phyloP scores from a whole-genome alignment of 2,888 invertebrate genomes.

The Eremobia ochroleuca region DNA sequence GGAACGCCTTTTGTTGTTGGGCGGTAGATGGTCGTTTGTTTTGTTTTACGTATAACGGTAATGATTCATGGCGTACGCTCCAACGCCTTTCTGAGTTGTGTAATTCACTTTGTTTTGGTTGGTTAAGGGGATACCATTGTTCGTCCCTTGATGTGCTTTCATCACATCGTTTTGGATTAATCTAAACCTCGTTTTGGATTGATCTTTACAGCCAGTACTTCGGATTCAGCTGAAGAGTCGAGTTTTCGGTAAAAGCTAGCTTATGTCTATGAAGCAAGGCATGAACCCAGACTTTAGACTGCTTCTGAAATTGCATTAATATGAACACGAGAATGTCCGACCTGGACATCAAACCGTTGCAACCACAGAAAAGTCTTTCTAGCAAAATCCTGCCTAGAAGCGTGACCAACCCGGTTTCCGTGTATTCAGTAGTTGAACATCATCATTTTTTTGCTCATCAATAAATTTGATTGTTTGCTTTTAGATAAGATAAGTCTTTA shows the following conservation, averaged over 20 bases:
- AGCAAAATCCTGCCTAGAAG: too few species aligned
- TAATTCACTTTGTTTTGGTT: constrained; percentile 53
- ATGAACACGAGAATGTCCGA: too few species aligned
- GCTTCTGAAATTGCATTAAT: too few species aligned
- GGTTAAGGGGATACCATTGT: constrained; percentile 11
- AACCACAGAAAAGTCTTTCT: too few species aligned
- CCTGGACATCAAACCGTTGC: too few species aligned
- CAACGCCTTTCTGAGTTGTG: constrained; percentile 46
- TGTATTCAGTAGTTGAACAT: too few species aligned
- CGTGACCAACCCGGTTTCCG: too few species aligned
- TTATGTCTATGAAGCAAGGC: neutral
- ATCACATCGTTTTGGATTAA: constrained; percentile 1
- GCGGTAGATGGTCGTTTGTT: constrained; percentile 76
- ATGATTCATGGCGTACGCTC: constrained; percentile 75
- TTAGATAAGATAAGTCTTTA: too few species aligned
- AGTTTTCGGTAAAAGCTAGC: neutral
- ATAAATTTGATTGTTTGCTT: too few species aligned
- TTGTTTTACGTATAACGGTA: constrained; percentile 72
- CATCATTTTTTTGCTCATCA: too few species aligned
- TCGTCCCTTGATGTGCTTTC: neutral
- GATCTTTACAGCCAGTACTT: neutral
- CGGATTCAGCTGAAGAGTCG: neutral
- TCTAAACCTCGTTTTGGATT: neutral
- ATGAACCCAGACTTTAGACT: neutral
- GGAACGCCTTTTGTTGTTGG: constrained; percentile 78